Evolutionary conservation across 23 tunicate species (phyloP).

Genomic region (Styela plicata): DNA sequence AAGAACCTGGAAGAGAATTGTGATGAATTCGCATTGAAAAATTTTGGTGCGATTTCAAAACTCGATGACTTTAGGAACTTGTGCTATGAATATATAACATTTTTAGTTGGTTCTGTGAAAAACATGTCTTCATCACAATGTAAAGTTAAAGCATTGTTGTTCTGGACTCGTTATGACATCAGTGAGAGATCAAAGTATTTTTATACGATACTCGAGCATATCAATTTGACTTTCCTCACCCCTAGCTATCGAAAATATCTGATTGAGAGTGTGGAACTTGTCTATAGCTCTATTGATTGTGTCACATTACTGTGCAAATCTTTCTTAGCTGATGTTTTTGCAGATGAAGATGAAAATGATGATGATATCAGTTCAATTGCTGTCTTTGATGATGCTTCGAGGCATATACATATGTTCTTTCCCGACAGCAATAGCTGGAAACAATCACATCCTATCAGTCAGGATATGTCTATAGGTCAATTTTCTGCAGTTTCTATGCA

Average conservation of each 20-base stretch:
- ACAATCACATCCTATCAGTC: background rate
- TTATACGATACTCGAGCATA: background rate
- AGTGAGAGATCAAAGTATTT: background rate
- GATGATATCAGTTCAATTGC: background rate
- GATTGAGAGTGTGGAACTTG: background rate
- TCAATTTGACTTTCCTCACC: background rate
- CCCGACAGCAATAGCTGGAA: background rate
- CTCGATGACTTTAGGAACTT: background rate
- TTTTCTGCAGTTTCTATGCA: background rate
- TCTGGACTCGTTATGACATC: background rate
- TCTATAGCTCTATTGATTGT: background rate
- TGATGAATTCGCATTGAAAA: background rate
- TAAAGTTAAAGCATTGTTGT: background rate
- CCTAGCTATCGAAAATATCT: background rate
- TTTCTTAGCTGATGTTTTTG: background rate
- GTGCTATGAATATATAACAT: background rate
- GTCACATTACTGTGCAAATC: background rate
- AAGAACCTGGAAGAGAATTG: background rate
- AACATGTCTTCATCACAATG: background rate
- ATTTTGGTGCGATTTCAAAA: background rate
- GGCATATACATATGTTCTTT: background rate
- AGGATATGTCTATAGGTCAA: background rate
- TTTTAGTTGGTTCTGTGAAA: background rate
- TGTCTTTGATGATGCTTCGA: background rate
- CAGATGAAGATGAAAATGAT: background rate